phyloP scores from a whole-genome alignment of 2,113 vertebrate species.

The Cebidichthys violaceus region DNA sequence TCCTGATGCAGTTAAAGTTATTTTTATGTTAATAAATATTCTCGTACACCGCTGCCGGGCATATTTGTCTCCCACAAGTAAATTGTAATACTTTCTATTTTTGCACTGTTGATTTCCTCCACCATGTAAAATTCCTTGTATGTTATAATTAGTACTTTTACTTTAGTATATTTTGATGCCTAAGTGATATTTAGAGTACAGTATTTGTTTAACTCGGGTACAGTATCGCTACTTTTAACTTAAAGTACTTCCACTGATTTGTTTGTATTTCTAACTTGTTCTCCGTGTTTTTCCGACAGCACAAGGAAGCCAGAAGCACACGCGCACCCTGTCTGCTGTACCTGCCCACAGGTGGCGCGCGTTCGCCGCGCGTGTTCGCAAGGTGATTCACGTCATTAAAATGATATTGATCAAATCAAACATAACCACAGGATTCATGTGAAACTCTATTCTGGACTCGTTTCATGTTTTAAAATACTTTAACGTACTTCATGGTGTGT shows the following conservation, averaged over 20 bases:
- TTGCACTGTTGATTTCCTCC: too few species aligned
- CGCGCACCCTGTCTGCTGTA: neutral
- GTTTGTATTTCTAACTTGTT: neutral
- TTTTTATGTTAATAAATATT: too few species aligned
- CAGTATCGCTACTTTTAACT: neutral
- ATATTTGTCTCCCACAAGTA: too few species aligned
- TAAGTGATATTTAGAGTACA: neutral
- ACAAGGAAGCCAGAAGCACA: neutral
- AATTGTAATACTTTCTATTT: too few species aligned
- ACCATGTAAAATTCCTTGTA: too few species aligned
- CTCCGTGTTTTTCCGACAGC: neutral
- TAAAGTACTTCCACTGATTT: neutral
- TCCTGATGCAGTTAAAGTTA: too few species aligned
- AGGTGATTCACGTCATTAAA: rapidly evolving
- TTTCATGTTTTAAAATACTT: neutral
- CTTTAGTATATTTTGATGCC: neutral
- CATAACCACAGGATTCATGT: rapidly evolving
- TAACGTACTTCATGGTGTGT: neutral
- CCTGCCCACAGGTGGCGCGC: slow-evolving; percentile 20
- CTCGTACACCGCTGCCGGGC: too few species aligned
- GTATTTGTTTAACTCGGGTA: neutral
- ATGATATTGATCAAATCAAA: rapidly evolving
- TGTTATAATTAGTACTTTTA: too few species aligned
- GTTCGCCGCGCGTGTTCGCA: too few species aligned
- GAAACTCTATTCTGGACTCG: neutral